These are phyloP conservation scores for Pardalotus punctatus DNA, from an alignment of 2,113 vertebrate species.

Conservation along the genomic window DNA sequence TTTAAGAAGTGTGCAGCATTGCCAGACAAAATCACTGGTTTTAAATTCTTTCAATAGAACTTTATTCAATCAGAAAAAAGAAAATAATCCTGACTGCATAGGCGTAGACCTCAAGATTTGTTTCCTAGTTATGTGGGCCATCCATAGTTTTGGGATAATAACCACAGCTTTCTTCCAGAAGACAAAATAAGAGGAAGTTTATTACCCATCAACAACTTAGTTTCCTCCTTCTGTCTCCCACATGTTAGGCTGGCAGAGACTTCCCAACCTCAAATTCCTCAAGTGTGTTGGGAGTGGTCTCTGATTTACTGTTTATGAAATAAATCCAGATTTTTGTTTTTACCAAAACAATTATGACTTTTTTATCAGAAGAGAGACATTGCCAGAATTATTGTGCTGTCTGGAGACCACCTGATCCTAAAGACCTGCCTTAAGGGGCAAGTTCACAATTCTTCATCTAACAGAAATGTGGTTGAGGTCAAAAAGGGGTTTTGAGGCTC, in stretches of 20 bases:
- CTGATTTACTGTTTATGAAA: not conserved
- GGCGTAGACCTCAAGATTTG: not conserved
- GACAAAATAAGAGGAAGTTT: not conserved
- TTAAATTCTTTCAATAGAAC: not conserved
- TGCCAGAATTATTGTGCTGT: not conserved
- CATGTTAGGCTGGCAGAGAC: not conserved
- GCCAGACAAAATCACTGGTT: not conserved
- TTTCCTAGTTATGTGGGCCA: not conserved
- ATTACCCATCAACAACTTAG: not conserved
- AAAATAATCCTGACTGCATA: not conserved
- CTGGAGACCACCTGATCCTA: not conserved
- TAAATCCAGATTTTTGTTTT: not conserved
- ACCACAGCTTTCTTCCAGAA: not conserved
- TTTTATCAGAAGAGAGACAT: not conserved
- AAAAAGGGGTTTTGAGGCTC: not conserved
- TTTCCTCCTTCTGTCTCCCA: not conserved
- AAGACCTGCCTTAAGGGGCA: not conserved
- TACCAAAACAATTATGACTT: not conserved
- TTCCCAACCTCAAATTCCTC: not conserved
- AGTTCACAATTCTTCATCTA: not conserved
- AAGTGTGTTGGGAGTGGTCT: not conserved
- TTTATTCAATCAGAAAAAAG: not conserved
- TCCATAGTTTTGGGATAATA: not conserved
- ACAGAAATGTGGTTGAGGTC: not conserved
- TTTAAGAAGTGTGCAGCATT: not conserved